phyloP scores from a whole-genome alignment of 1,140 invertebrate species.

The Lasioglossum baleicum region DNA sequence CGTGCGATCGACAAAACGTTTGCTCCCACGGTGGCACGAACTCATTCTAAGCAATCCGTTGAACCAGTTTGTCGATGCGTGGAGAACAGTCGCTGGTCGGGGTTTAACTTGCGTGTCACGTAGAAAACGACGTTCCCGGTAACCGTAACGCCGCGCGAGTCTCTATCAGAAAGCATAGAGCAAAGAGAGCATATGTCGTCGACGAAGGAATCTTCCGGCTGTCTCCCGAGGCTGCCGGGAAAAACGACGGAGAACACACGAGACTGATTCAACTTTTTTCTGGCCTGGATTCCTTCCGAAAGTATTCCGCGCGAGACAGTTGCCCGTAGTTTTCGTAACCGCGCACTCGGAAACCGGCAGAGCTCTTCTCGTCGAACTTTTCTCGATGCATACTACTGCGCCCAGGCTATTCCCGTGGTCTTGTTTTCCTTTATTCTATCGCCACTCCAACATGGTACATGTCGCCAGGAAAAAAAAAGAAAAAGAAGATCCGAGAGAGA shows the following conservation, averaged over 20 bases:
- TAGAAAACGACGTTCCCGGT: no score
- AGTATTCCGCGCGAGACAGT: slow-evolving; percentile 37
- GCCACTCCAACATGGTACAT: neutral
- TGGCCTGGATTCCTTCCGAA: slow-evolving; percentile 41
- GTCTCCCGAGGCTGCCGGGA: neutral
- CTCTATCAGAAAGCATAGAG: no score
- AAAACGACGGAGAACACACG: neutral
- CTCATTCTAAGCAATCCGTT: no score
- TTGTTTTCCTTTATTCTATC: neutral
- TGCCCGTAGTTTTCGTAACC: slow-evolving; percentile 6
- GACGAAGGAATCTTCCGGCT: no score
- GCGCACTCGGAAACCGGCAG: neutral
- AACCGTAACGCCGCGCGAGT: no score
- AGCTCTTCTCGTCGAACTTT: slow-evolving; percentile 1
- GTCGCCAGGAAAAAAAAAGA: neutral
- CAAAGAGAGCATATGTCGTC: no score
- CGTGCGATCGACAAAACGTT: no score
- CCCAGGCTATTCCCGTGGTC: slow-evolving; percentile 11
- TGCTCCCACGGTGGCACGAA: no score
- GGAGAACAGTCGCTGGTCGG: no score
- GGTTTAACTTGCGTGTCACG: no score
- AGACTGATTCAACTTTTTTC: slow-evolving; percentile 30
- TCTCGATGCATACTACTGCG: slow-evolving; percentile 26
- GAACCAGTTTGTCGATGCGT: no score
- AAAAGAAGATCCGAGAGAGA: no score